phyloP scores from a whole-genome alignment of 2,888 invertebrate genomes.

The Ctenicera cuprea region DNA sequence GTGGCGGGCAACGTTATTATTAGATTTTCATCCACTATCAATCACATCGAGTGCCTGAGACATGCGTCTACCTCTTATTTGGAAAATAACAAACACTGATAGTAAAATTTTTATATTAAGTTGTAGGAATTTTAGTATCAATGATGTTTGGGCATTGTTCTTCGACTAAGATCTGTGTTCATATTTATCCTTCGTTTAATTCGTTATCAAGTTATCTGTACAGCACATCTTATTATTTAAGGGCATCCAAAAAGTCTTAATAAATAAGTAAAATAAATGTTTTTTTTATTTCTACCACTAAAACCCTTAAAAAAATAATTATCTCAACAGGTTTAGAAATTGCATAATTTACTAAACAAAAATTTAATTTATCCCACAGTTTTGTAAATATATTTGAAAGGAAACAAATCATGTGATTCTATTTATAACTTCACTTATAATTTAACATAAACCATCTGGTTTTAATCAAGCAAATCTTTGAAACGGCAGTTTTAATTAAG shows the following conservation, averaged over 20 bases:
- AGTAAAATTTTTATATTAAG: neutral
- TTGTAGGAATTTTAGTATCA: constrained; percentile 10
- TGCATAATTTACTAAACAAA: no score
- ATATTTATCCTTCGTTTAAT: neutral
- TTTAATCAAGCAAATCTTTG: no score
- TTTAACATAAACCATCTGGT: no score
- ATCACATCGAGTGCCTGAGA: constrained; percentile 9
- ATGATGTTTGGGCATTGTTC: neutral
- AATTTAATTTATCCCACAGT: no score
- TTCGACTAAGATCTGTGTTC: constrained; percentile 21
- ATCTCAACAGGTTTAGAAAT: no score
- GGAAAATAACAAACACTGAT: neutral
- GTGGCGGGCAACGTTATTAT: neutral
- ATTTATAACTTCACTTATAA: no score
- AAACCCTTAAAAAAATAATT: neutral
- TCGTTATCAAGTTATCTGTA: constrained; percentile 40
- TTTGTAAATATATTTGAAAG: no score
- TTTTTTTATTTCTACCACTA: neutral
- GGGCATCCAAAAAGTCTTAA: constrained; percentile 14
- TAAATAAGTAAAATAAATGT: constrained; percentile 6
- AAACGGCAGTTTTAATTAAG: no score
- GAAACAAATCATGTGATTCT: no score
- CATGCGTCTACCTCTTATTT: constrained; percentile 23
- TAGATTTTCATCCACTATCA: neutral
- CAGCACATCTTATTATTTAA: constrained; percentile 19